Evolutionary conservation across 1,140 invertebrate genomes (phyloP), one percentile per base, ranked within the genome.

Genomic region (Thaumetopoea pityocampa): DNA sequence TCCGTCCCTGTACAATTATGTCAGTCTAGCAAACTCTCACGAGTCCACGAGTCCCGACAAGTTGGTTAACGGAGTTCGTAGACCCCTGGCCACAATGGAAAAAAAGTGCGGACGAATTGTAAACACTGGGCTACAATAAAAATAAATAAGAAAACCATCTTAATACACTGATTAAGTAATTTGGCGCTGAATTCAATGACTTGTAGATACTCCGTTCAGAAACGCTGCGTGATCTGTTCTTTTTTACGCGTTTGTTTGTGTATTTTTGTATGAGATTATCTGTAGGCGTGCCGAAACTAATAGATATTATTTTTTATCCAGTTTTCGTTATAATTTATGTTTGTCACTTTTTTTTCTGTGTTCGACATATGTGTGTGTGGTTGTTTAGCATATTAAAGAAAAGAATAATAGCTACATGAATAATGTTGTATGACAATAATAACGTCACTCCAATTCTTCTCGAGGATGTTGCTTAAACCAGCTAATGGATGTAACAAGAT

Each of bases 1-100:
- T 46, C 5, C 34, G 28, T 2, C 28, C 20, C 43, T 38, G 27
- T 10, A 2, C 20, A 10, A 12, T 15, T 33, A 15, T 37, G 20
- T 32, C 29, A 34, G 23, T 43, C 33, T 22, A 37, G 19, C 26
- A 35, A 29, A 42, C 51, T 53, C 51, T 44, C 51, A 53, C 44
- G 51, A 53, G 32, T 47, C 20, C 38, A 40, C 36, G 16, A 15
- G 38, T 41, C 26, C 23, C 35, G 18, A 52, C 50, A 37, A 20
- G 44, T 52, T 43, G 18, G 43, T 29, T 11, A 29, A 23, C 9
- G 22, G 27, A 34, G 51, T 49, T 54, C 51, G 23, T 45, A 49
- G 51, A 54, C 52, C 46, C 29, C 37, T 22, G 19, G 22, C 12
- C 33, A 34, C 27, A 41, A 35, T 34, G 33, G 26, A 42, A 52